Conservation (phyloP, 2,888 invertebrate species). For the Amphipyra tragopoginis region DNA sequence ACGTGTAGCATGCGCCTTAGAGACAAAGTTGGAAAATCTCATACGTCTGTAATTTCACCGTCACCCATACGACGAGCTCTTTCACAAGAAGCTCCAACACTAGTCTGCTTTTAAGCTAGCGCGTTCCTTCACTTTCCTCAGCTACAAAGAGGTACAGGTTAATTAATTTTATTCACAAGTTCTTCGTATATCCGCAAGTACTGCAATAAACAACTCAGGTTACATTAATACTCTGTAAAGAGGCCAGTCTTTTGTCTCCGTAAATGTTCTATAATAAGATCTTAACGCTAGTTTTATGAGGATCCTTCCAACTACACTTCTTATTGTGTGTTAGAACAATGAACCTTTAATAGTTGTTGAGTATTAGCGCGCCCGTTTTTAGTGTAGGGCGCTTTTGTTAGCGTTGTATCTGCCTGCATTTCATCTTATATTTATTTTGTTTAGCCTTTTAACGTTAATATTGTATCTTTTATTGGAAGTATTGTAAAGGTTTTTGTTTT, state of each 20-base stretch:
- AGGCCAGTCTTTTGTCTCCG: constrained; percentile 50
- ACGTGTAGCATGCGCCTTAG: too few species aligned
- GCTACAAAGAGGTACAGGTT: constrained; percentile 16
- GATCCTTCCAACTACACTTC: constrained; percentile 56
- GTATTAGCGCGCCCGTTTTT: constrained; percentile 51
- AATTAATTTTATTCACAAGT: constrained; percentile 53
- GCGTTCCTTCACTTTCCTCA: background rate
- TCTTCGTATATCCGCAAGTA: constrained; percentile 42
- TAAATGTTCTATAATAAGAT: constrained; percentile 57
- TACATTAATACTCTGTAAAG: constrained; percentile 40
- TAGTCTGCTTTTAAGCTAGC: background rate
- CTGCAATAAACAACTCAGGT: constrained; percentile 39
- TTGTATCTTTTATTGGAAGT: constrained; percentile 49
- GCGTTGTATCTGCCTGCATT: constrained; percentile 38
- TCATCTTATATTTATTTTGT: constrained; percentile 24
- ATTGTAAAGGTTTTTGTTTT: constrained; percentile 23
- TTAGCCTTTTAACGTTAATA: constrained; percentile 31
- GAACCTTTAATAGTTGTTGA: constrained; percentile 60
- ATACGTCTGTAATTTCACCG: too few species aligned
- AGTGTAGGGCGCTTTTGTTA: constrained; percentile 25
- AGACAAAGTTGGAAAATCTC: too few species aligned
- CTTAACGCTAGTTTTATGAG: constrained; percentile 59
- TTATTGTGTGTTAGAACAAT: constrained; percentile 62
- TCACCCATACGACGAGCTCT: too few species aligned
- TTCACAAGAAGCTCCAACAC: too few species aligned